Evolutionary conservation across 2,797 vertebrate species (phyloP), one percentile per base, ranked within the genome.

Genomic region (Poecile montanus): DNA sequence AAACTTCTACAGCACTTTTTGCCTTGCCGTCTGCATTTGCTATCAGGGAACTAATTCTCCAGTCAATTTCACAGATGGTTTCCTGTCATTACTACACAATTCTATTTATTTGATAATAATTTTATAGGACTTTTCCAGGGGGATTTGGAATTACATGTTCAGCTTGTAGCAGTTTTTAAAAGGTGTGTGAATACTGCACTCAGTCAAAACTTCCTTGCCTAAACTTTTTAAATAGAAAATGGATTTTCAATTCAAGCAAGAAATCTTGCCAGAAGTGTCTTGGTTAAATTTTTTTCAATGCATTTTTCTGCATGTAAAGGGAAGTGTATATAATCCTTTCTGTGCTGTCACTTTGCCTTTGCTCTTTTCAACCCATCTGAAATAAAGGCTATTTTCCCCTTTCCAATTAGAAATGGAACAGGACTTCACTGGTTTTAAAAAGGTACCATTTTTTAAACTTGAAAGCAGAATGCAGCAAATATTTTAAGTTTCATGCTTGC

Each of bases 21-120:
- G 74, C 90, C 66, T 94, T 82, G 54, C 80, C 0, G 50, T 91
- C 80, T 94, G 89, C 80, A 61, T 94, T 96, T 72, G 57, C 83
- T 95, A 85, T 79, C 83, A 90, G 77, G 63, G 80, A 97, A 68
- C 83, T 82, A 90, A 94, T 95, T 90, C 94, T 95, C 89, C 68
- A 94, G 92, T 95, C 89, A 94, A 91, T 94, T 95, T 96, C 93
- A 91, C 94, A 95, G 94, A 93, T 93, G 93, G 85, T 91, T 96
- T 93, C 93, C 88, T 93, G 95, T 94, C 95, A 93, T 94, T 96
- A 92, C 83, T 90, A 85, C 57, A 95, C 91, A 93, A 95, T 96
- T 93, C 83, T 95, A 93, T 94, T 94, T 93, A 95, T 96, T 96
- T 96, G 89, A 94, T 94, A 94, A 95, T 93, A 96, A 95, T 97